A percentile compares a stretch with the other conserved stretches of the same genome.
Conservation (phyloP, 2,113 vertebrate genomes). For the Oceanodroma tethys region DNA sequence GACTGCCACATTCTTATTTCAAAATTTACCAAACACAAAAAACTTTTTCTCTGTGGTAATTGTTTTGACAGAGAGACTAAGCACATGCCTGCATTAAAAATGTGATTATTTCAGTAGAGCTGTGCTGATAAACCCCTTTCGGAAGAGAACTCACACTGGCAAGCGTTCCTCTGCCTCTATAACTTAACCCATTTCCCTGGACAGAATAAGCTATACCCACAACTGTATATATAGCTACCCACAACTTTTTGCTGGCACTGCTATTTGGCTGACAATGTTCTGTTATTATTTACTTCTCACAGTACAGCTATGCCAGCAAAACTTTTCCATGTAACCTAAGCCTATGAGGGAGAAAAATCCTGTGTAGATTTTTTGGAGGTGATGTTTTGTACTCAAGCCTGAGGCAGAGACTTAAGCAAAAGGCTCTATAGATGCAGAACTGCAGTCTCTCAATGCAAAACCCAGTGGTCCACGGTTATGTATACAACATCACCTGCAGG, state of each 20-base stretch:
- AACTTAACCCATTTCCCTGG: background rate
- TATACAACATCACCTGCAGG: background rate
- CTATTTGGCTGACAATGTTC: background rate
- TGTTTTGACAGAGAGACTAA: background rate
- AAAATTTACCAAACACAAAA: background rate
- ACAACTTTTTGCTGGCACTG: background rate
- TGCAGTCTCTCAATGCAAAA: fast-evolving
- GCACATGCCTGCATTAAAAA: background rate
- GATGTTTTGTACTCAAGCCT: background rate
- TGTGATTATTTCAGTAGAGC: background rate
- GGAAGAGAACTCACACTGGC: background rate
- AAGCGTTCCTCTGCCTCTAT: background rate
- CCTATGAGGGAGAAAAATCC: background rate
- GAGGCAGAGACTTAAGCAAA: background rate
- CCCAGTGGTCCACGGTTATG: fast-evolving
- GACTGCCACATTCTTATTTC: background rate
- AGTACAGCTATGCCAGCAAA: background rate
- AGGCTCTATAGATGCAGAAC: background rate
- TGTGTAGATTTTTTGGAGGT: background rate
- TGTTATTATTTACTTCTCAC: background rate
- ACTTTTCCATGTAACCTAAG: background rate
- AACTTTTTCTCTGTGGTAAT: background rate
- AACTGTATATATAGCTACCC: background rate
- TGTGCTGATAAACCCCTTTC: background rate
- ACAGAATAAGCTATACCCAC: background rate